phyloP scores from a whole-genome alignment of 2,113 vertebrate species.

The Uria aalge region DNA sequence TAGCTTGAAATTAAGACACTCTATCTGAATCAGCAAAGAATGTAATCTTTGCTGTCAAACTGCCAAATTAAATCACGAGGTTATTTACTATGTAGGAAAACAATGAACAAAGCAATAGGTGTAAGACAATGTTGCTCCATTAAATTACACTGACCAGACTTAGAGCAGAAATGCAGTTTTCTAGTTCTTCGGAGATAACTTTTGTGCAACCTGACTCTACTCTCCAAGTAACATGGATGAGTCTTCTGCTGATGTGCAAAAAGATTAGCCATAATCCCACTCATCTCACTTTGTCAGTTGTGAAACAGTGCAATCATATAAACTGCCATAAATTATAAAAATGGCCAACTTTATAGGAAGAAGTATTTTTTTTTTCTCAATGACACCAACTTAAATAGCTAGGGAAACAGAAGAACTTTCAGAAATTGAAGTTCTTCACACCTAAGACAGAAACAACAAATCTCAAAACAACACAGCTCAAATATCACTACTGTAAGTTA shows the following conservation, averaged over 20 bases:
- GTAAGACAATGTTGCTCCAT: neutral
- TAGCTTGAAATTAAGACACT: neutral
- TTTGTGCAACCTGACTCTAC: neutral
- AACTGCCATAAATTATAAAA: neutral
- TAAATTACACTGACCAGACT: neutral
- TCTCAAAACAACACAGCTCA: neutral
- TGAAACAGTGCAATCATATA: neutral
- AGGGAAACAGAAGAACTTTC: neutral
- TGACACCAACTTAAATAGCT: neutral
- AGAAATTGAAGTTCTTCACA: neutral
- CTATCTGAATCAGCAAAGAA: neutral
- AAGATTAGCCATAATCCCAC: neutral
- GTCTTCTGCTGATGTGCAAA: neutral
- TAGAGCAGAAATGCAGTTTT: neutral
- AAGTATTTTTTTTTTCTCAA: neutral
- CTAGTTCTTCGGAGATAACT: neutral
- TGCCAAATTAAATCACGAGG: neutral
- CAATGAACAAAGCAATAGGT: neutral
- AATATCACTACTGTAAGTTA: neutral
- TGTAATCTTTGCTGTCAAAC: neutral
- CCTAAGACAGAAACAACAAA: neutral
- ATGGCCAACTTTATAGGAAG: neutral
- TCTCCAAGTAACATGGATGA: neutral
- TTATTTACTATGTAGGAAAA: neutral
- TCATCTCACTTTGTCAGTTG: neutral